Conservation (phyloP, 2,113 vertebrate genomes). For the Acrocephalus arundinaceus region DNA sequence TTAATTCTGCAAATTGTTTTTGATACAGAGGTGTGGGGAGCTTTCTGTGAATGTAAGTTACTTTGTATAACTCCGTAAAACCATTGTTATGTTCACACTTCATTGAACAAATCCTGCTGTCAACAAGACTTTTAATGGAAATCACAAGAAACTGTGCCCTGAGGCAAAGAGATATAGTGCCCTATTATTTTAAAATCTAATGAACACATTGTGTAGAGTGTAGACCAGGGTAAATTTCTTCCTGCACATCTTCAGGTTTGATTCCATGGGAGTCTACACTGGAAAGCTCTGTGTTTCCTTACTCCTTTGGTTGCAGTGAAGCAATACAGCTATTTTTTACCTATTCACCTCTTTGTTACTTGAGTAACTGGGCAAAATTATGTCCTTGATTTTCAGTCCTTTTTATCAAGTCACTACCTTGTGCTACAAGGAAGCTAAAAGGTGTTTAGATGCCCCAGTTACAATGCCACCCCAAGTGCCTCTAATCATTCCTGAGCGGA, state of each 20-base stretch:
- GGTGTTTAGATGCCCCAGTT: background rate
- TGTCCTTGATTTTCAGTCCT: background rate
- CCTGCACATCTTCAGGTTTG: background rate
- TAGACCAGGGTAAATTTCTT: background rate
- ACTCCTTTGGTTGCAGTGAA: background rate
- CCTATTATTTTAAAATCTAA: constrained; percentile 23
- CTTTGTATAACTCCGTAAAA: background rate
- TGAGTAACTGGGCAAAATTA: background rate
- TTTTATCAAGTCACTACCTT: background rate
- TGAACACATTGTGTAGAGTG: background rate
- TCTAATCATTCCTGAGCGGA: constrained; percentile 17
- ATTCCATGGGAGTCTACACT: background rate
- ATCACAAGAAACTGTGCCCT: background rate
- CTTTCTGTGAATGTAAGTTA: background rate
- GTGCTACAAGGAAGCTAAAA: background rate
- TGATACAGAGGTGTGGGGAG: background rate
- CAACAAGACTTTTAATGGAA: constrained; percentile 1
- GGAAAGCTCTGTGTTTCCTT: background rate
- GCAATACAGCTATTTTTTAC: background rate
- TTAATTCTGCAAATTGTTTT: constrained; percentile 34
- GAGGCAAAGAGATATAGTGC: background rate
- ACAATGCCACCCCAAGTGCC: background rate
- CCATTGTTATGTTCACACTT: background rate
- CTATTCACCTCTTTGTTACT: background rate
- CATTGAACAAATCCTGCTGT: background rate